Base-by-base conservation (phyloP, 2,797 vertebrate species). In the Aythya fuligula region DNA sequence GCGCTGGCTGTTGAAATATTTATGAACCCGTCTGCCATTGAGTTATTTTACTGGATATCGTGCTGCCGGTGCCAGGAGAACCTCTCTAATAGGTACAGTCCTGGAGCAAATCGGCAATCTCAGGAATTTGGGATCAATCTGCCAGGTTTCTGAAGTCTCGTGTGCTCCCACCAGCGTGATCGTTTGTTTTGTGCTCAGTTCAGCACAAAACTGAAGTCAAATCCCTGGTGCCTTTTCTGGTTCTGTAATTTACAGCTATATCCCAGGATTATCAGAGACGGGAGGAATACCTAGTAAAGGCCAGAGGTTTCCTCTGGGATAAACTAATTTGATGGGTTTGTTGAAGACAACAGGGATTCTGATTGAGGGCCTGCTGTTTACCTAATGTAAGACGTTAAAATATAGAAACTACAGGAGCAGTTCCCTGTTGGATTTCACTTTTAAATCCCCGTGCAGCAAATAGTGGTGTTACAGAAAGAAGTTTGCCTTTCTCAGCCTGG, bases 1-100 rank as follows among this genome's bases (percentile, higher is more conserved):
- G n/a, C 53, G 66, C 86, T 27, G 57, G n/a, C 89, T 82, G 25
- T 56, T 89, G 78, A 89, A 96, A 92, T 60, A 79, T 94, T 93
- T 65, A 85, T 79, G 51, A 90, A 53, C 28, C 47, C 36, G 36
- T 76, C 81, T 53, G 60, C 41, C 85, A 87, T 65, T 82, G 90
- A 89, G 65, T 45, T 91, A 19, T 85, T 89, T 77, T 47, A 62
- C 72, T 69, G 62, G 76, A 80, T 91, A 93, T 92, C 2, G 7
- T 54, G 89, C 57, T 91, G 61, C 66, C 87, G 78, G 65, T 93
- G 87, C 61, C 75, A 77, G 72, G 82, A 91, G 54, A 88, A 74
- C 45, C 65, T 38, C 92, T 80, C 61, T 65, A 60, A 36, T 39
- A 77, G 79, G 13, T 18, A 25, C 0, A 87, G 45, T 87, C 61